A percentile compares a stretch with the other conserved stretches of the same genome.
phyloP scores from a whole-genome alignment of 1,140 invertebrate genomes.

The Neodiprion pinetum region DNA sequence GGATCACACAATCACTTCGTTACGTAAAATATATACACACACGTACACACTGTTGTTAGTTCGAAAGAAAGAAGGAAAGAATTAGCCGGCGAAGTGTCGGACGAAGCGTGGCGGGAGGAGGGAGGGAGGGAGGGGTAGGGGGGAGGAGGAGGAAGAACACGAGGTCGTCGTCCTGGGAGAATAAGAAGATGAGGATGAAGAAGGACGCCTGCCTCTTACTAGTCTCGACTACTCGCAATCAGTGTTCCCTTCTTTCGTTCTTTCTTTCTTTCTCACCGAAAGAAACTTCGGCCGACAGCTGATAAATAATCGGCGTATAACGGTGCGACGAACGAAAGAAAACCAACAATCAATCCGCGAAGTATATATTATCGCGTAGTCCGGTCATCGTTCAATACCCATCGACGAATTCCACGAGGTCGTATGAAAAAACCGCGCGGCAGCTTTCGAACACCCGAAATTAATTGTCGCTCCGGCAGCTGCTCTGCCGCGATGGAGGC shows the following conservation, averaged over 20 bases:
- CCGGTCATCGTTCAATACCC: neutral
- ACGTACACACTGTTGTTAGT: neutral
- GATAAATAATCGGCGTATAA: constrained; percentile 1
- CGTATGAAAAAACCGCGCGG: constrained; percentile 8
- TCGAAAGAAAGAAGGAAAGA: neutral
- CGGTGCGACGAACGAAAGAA: no score
- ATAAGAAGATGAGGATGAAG: neutral
- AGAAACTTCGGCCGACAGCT: neutral
- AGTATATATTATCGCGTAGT: no score
- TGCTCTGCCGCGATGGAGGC: constrained; percentile 13
- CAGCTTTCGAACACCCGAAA: neutral
- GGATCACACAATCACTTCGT: neutral
- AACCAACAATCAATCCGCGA: no score
- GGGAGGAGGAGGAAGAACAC: neutral
- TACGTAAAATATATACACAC: neutral
- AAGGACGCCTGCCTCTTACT: neutral
- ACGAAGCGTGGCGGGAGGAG: neutral
- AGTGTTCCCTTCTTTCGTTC: neutral
- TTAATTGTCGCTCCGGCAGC: neutral
- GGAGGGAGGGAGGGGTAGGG: neutral
- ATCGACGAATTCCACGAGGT: neutral
- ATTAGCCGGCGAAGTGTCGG: neutral
- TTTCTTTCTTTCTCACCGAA: neutral
- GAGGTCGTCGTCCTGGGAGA: neutral
- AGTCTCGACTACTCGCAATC: neutral